Evolutionary conservation across 2,797 vertebrate genomes (phyloP).

Genomic region (Brachymystax lenok): DNA sequence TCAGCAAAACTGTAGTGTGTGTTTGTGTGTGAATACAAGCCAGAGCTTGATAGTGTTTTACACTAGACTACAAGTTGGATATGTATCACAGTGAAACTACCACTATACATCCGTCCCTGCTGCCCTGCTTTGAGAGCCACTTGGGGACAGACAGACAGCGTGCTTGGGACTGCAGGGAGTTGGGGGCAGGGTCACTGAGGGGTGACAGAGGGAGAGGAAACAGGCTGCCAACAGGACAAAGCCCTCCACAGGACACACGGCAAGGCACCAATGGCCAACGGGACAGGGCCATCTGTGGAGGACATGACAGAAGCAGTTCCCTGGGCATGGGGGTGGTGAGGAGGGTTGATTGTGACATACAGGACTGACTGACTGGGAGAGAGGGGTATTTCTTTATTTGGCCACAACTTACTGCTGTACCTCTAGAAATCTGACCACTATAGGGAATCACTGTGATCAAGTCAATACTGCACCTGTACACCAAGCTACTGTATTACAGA

Average conservation of each 20-base stretch:
- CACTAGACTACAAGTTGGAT: no score
- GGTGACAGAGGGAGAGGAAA: slow-evolving; percentile 47
- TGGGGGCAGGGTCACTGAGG: slow-evolving; percentile 40
- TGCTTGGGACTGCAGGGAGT: neutral
- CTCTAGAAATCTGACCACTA: neutral
- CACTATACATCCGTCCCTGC: no score
- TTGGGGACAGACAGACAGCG: neutral
- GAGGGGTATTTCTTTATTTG: neutral
- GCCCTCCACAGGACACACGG: slow-evolving; percentile 3
- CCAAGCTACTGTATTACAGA: no score
- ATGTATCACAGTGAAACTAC: no score
- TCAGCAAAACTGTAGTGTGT: no score
- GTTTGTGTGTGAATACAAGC: no score
- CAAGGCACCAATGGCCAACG: slow-evolving; percentile 16
- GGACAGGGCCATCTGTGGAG: slow-evolving; percentile 55
- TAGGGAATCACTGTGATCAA: neutral
- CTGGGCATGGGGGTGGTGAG: slow-evolving; percentile 19
- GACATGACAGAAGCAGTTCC: slow-evolving; percentile 35
- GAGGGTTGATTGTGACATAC: neutral
- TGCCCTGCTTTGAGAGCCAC: neutral
- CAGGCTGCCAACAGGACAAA: slow-evolving; percentile 21
- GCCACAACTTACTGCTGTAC: neutral
- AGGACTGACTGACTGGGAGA: neutral
- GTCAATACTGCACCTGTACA: no score
- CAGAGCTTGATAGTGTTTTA: no score